Percentiles rank a stretch among this genome's conserved stretches.
phyloP scores from a whole-genome alignment of 2,797 vertebrate genomes.

The Intellagama lesueurii region DNA sequence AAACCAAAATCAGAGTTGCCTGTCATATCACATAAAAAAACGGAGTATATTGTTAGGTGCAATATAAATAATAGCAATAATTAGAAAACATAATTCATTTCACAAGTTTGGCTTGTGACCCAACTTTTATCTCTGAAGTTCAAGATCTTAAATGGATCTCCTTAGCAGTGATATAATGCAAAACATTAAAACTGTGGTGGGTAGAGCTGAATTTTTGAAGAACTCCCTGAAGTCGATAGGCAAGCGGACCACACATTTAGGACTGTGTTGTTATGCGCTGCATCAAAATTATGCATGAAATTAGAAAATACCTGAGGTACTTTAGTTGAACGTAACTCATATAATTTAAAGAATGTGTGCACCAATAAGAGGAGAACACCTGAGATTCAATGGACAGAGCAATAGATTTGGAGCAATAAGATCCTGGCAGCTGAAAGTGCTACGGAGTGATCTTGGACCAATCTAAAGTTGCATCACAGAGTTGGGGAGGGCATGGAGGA shows the following conservation, averaged over 20 bases:
- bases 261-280: no score
- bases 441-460: neutral
- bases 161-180: neutral
- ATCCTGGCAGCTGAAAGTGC: neutral
- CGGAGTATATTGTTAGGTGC: neutral
- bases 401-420: neutral
- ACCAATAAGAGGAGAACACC: neutral
- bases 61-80: conserved; percentile 24
- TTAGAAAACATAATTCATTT: conserved; percentile 41
- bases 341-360: neutral
- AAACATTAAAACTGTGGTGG: neutral
- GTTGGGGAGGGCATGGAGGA: neutral
- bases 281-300: neutral
- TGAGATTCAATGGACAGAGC: neutral
- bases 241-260: no score
- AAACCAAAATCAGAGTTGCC: conserved; percentile 48
- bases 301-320: neutral
- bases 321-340: neutral
- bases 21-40: conserved; percentile 42
- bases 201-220: no score
- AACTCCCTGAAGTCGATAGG: no score
- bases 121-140: conserved; percentile 7
- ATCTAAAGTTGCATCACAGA: no score
- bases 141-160: neutral
- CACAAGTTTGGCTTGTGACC: conserved; percentile 6